Evolutionary conservation across 2,797 vertebrate genomes (phyloP), one percentile per base, ranked within the genome.

Genomic region (Halcyon leucocephala): DNA sequence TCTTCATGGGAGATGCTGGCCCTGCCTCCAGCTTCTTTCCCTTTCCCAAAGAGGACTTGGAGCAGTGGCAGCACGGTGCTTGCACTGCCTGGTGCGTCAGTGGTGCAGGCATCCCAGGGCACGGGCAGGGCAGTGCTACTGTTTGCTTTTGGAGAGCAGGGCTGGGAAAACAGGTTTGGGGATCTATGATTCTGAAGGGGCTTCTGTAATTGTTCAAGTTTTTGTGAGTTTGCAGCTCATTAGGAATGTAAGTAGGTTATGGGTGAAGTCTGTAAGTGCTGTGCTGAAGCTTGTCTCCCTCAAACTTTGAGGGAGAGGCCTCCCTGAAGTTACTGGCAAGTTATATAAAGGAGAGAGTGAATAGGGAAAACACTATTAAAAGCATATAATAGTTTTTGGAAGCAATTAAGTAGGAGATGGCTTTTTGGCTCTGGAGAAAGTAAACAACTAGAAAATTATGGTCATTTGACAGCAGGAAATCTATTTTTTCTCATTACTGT

Each of bases 371-470:
- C 29, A 7, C 39, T 73, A 41, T 51, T 89, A 67, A 73, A 84
- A 91, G 87, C 41, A 35, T 54, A 6, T 14, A 78, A 57, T 29
- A 80, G 60, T 48, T 95, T 85, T 73, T 92, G 78, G 41, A 73
- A 85, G 76, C 35, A 85, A 26, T 93, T 93, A 94, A 87, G 52
- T 64, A 65, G 41, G 31, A 94, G 65, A 94, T 80, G 46, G 78
- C 55, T 85, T 87, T 83, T 71, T 71, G 14, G 41, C 76, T 91
- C 57, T 62, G 51, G 37, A 80, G 76, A 65, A 57, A 85, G 57
- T 92, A 96, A 96, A 92, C 92, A 96, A 71, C 67, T 78, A 64
- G 86, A 83, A 89, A 96, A 91, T 87, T 87, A 80, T 58, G 78
- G 82, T 93, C 89, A 95, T 92, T 88, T 91, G 87, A 90, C 67